Conservation (phyloP, 2,888 invertebrate species). For the Oconnorella tubifera region DNA sequence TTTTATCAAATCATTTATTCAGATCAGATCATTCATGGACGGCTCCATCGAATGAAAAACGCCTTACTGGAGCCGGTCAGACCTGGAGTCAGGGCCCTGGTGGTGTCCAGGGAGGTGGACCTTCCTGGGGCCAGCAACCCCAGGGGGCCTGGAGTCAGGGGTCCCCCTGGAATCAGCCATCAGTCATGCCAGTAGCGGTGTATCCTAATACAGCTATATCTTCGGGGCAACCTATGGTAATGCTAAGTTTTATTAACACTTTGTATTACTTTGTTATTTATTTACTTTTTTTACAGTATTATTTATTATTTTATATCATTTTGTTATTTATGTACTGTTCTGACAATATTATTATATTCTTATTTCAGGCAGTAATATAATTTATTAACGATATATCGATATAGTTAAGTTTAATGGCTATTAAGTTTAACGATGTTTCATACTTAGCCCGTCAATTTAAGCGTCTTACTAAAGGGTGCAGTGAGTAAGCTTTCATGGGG, state of each 20-base stretch:
- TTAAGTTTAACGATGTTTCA: too few relatives aligned
- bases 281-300: not conserved
- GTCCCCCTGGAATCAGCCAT: conserved; percentile 5
- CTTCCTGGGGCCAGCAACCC: not conserved
- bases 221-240: conserved; percentile 9
- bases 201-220: too few relatives aligned
- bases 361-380: too few relatives aligned
- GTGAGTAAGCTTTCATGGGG: too few relatives aligned
- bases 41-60: conserved; percentile 48
- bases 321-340: not conserved
- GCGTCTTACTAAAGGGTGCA: too few relatives aligned
- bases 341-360: not conserved
- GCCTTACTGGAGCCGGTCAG: conserved; percentile 44
- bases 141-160: not conserved
- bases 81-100: conserved; percentile 12
- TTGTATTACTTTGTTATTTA: not conserved
- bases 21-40: conserved; percentile 50
- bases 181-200: not conserved
- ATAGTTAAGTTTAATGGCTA: too few relatives aligned
- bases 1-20: too few relatives aligned
- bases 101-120: not conserved
- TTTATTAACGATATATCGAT: too few relatives aligned
- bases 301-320: not conserved
- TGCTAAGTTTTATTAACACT: conserved; percentile 1
- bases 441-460: too few relatives aligned